A percentile compares a stretch with the other conserved stretches of the same genome.
These are phyloP conservation scores for Drosophila serrata DNA, from an alignment of 1,140 invertebrate species.

Conservation along the genomic window DNA sequence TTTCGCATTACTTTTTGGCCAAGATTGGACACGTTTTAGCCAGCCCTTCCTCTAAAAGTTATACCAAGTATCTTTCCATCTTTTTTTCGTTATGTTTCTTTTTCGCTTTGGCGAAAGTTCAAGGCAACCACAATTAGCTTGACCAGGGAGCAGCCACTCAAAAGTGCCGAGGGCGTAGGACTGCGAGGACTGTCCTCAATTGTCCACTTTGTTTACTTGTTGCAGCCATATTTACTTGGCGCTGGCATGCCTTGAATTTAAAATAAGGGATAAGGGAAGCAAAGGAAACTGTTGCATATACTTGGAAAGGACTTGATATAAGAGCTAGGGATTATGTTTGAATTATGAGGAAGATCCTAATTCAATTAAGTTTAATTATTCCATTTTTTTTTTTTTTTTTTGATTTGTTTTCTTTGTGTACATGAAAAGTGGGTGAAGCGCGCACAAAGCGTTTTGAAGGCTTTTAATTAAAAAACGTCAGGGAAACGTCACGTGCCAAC, in stretches of 20 bases:
- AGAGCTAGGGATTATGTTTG: conserved; percentile 14
- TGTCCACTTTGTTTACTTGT: conserved; percentile 39
- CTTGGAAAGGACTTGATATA: neutral
- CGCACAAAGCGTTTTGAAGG: conserved; percentile 72
- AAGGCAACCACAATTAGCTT: conserved; percentile 61
- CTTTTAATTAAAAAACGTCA: conserved; percentile 79
- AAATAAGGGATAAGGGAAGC: conserved; percentile 22
- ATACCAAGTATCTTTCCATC: conserved; percentile 23
- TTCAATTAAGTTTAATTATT: no score
- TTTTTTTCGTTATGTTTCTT: conserved; percentile 2
- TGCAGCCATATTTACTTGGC: conserved; percentile 53
- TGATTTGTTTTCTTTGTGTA: neutral
- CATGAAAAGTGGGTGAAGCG: conserved; percentile 16
- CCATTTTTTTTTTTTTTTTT: neutral
- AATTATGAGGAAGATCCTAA: no score
- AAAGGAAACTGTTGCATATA: conserved; percentile 48
- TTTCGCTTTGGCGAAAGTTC: conserved; percentile 52
- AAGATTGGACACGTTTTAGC: conserved; percentile 58
- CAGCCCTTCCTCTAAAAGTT: conserved; percentile 28
- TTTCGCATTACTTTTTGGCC: conserved; percentile 34
- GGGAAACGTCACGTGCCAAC: conserved; percentile 62
- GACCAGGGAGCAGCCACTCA: conserved; percentile 20
- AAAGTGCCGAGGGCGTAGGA: conserved; percentile 27
- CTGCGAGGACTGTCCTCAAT: conserved; percentile 29
- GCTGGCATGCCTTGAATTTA: conserved; percentile 45